Evolutionary conservation across 2,888 invertebrate genomes (phyloP), one percentile per base, ranked within the genome.

Genomic region (Fabriciana adippe): DNA sequence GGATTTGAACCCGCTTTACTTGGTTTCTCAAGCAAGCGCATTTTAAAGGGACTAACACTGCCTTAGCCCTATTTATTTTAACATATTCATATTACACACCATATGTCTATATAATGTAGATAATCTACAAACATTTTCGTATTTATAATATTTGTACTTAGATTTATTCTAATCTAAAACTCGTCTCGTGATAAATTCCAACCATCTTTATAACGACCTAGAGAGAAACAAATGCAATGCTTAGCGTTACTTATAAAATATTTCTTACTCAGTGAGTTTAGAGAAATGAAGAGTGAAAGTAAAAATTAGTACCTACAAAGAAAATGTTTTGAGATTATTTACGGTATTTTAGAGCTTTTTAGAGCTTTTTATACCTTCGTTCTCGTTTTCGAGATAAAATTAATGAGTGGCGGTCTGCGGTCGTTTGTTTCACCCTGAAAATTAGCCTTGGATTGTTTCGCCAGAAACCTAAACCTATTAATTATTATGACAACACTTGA

Each of bases 271-370:
- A 54, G 50, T 55, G 55, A 51, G 45, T 61, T 31, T 53, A 59
- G 45, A 45, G 60, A 64, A 55, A 61, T 51, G 35, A 47, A 13
- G n/a, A 45, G 55, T 55, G 62, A 45, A 57, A 53, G 45, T 62
- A 21, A 55, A 60, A 60, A 66, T 66, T 55, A 51, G 48, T 57
- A 56, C 3, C 35, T 41, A 11, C 18, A 1, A 31, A 47, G 66
- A 66, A 68, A 68, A 66, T 64, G 56, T 64, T 68, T 48, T 56
- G 45, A 50, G 60, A 63, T 60, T 56, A 63, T 68, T 66, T 18
- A 64, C 41, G 64, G 64, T 67, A 60, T 59, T 31, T 68, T 53
- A 21, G 60, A 54, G 47, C 60, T 59, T 59, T 31, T 68, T 53
- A 21, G 60, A 54, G 47, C 60, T 59, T 66, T 64, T 63, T 59